phyloP scores from a whole-genome alignment of 2,797 vertebrate species.

The Sternotherus odoratus region DNA sequence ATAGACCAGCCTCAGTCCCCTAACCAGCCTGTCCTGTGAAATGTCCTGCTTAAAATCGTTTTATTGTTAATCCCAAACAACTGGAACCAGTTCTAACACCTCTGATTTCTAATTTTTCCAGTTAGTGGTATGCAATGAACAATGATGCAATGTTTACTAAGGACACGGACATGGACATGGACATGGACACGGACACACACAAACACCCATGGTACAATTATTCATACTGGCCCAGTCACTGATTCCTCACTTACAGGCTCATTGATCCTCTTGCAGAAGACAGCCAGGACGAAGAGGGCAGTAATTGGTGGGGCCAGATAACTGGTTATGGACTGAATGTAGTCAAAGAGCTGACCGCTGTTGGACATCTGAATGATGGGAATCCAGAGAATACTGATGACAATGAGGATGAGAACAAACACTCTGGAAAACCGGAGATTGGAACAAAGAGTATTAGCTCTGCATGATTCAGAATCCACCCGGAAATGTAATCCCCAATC shows the following conservation, averaged over 20 bases:
- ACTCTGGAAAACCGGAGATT: conserved; percentile 80
- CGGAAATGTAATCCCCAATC: not conserved
- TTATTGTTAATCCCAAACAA: not conserved
- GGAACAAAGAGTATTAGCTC: not conserved
- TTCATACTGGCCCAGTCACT: conserved; percentile 8
- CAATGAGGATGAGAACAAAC: conserved; percentile 89
- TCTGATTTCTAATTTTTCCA: not conserved
- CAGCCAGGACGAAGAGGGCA: conserved; percentile 92
- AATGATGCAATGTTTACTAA: too few relatives aligned
- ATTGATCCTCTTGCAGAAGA: conserved; percentile 94
- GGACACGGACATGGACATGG: too few relatives aligned
- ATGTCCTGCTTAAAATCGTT: not conserved
- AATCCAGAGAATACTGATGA: conserved; percentile 93
- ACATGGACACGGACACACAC: too few relatives aligned
- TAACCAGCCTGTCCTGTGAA: not conserved
- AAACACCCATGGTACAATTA: not conserved
- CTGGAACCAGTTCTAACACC: not conserved
- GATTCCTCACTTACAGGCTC: conserved; percentile 87
- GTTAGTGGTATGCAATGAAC: not conserved
- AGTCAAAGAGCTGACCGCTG: conserved; percentile 94
- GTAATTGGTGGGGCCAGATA: conserved; percentile 93
- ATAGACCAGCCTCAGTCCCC: not conserved
- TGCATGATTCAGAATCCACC: not conserved
- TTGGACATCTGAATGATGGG: conserved; percentile 93
- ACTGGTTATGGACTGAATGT: conserved; percentile 94